These are phyloP conservation scores for Drosophila sturtevanti DNA, from an alignment of 1,140 invertebrate species.

Conservation along the genomic window DNA sequence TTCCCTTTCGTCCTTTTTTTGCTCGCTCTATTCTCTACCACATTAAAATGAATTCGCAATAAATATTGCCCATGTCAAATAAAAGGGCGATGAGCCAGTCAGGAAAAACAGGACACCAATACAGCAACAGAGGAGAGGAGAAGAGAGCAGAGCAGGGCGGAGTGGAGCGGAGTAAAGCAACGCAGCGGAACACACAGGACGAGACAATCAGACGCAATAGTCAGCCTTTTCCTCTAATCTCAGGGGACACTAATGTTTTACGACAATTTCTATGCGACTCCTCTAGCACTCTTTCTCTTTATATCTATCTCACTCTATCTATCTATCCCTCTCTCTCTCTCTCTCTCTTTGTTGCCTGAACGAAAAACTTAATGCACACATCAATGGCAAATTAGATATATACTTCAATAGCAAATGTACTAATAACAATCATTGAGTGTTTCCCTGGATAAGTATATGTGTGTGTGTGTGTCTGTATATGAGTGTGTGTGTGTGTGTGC, in stretches of 20 bases:
- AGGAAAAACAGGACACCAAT: background rate
- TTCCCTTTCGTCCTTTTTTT: constrained; percentile 8
- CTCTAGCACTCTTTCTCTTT: background rate
- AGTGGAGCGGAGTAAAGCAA: no score
- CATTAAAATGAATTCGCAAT: constrained; percentile 80
- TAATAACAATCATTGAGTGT: constrained; percentile 78
- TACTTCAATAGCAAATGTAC: constrained; percentile 72
- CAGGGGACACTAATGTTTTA: constrained; percentile 79
- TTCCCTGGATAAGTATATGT: constrained; percentile 14
- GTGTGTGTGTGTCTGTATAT: no score
- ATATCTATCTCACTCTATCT: background rate
- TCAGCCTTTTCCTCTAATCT: constrained; percentile 59
- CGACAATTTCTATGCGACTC: constrained; percentile 65
- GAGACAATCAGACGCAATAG: constrained; percentile 9
- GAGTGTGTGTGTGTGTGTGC: constrained; percentile 40
- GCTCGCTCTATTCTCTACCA: background rate
- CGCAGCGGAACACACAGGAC: background rate
- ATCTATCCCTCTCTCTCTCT: background rate
- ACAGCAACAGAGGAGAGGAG: no score
- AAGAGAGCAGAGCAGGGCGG: no score
- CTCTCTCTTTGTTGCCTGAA: constrained; percentile 24
- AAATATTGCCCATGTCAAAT: constrained; percentile 80
- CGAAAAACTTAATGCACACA: constrained; percentile 76
- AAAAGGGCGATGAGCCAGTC: constrained; percentile 74
- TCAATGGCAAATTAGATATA: constrained; percentile 80